Base-by-base conservation (phyloP, 2,797 vertebrate species). In the Mionectes olivaceus region DNA sequence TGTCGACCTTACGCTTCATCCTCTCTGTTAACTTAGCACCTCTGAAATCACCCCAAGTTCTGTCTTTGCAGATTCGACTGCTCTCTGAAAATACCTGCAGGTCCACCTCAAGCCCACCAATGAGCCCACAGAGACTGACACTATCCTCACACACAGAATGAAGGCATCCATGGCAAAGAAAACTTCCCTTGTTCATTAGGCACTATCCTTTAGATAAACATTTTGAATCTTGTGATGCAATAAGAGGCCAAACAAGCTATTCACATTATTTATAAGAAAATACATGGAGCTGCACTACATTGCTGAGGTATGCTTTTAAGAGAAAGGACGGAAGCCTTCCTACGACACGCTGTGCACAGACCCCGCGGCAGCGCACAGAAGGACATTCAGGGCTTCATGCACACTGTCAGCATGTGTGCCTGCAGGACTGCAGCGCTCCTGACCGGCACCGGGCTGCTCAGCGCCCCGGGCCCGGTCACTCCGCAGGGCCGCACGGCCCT, bases 291-390 rank as follows among this genome's bases (percentile, higher is more conserved):
- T 1, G 60, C 56, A 1, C 18, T 43, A 1, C 9, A 9, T 0
- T 4, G 19, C 49, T 7, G 33, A 49, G 21, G 19, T 5, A 7
- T 1, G 35, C 10, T 32, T 13, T 9, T 5, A 23, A 35, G 28
- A 3, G 27, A 22, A 32, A n/a, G 47, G 47, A 23, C 11, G 6
- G 63, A 19, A 61, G n/a, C 27, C 47, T 33, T 4, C 28, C 0
- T 0, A 21, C 0, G 13, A 13, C 43, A 12, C 1, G 5, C 56
- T 5, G n/a, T 0, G 56, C 7, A 33, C n/a, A 16, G 80, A 4
- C 0, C 3, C 17, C 4, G 22, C 0, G 32, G 52, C 44, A 5
- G 35, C 0, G 39, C 37, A 7, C 44, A 77, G 57, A n/a, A 71
- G 69, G 87, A 13, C 83, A 5, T 12, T 23, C 1, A 7, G 46